phyloP scores from a whole-genome alignment of 2,113 vertebrate genomes.

The Epinephelus lanceolatus region DNA sequence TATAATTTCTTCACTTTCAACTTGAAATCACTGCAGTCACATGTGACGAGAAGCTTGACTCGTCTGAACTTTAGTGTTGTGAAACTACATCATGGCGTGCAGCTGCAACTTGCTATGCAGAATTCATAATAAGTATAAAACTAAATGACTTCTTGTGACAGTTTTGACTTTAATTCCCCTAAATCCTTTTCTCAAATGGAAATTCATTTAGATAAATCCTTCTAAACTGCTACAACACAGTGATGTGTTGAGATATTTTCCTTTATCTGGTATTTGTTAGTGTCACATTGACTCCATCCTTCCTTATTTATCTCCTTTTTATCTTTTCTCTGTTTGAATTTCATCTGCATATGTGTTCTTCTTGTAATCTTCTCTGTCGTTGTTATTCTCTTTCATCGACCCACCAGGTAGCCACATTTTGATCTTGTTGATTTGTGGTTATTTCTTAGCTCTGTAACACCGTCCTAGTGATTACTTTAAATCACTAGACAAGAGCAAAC shows the following conservation, averaged over 20 bases:
- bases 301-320: neutral
- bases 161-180: neutral
- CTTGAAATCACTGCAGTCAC: neutral
- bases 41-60: neutral
- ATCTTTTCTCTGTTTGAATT: neutral
- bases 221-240: neutral
- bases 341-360: neutral
- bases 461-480: neutral
- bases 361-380: neutral
- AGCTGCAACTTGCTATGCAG: neutral
- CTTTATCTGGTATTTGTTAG: slow-evolving; percentile 1
- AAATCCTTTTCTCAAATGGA: neutral
- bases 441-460: neutral
- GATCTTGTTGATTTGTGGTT: neutral
- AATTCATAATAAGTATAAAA: neutral
- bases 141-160: neutral
- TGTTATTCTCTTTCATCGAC: neutral
- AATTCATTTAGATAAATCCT: neutral
- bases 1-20: slow-evolving; percentile 7
- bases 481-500: neutral
- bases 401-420: neutral
- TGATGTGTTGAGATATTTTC: neutral
- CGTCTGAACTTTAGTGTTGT: slow-evolving; percentile 12
- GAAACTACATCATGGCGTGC: neutral
- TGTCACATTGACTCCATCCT: neutral